Evolutionary conservation across 1,140 invertebrate genomes (phyloP).

Genomic region (Ips nitidus): DNA sequence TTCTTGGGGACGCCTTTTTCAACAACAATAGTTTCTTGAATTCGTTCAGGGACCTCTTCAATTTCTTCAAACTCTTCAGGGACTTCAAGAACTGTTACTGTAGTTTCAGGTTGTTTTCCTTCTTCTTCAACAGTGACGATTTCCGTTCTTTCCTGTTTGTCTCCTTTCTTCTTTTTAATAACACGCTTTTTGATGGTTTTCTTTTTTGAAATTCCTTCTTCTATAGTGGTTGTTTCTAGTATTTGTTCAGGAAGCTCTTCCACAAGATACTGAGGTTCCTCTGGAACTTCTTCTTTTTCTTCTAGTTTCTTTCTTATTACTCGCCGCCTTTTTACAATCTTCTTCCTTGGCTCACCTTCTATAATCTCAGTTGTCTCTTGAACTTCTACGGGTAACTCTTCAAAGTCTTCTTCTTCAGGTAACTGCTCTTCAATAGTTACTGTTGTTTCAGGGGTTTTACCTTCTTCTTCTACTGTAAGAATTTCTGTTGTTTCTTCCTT

Average conservation of each 20-base stretch:
- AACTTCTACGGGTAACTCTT: slow-evolving; percentile 43
- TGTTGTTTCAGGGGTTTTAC: slow-evolving; percentile 50
- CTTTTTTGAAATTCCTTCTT: too few species aligned
- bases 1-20: too few species aligned
- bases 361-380: slow-evolving; percentile 44
- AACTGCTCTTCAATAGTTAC: slow-evolving; percentile 46
- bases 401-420: slow-evolving; percentile 21
- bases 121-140: slow-evolving; percentile 47
- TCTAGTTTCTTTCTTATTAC: slow-evolving; percentile 46
- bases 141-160: too few species aligned
- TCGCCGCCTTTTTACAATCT: slow-evolving; percentile 43
- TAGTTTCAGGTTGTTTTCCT: slow-evolving; percentile 43
- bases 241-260: slow-evolving; percentile 30
- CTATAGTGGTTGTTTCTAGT: too few species aligned
- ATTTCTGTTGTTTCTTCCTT: slow-evolving; percentile 56
- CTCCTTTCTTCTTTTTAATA: too few species aligned
- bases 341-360: slow-evolving; percentile 39
- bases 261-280: slow-evolving; percentile 46
- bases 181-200: too few species aligned
- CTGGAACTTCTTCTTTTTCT: slow-evolving; percentile 45
- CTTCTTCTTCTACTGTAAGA: slow-evolving; percentile 55
- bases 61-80: slow-evolving; percentile 47
- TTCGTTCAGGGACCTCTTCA: slow-evolving; percentile 18
- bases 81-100: slow-evolving; percentile 25
- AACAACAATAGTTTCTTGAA: too few species aligned